phyloP scores from a whole-genome alignment of 2,888 invertebrate species.

The Apoda limacodes region DNA sequence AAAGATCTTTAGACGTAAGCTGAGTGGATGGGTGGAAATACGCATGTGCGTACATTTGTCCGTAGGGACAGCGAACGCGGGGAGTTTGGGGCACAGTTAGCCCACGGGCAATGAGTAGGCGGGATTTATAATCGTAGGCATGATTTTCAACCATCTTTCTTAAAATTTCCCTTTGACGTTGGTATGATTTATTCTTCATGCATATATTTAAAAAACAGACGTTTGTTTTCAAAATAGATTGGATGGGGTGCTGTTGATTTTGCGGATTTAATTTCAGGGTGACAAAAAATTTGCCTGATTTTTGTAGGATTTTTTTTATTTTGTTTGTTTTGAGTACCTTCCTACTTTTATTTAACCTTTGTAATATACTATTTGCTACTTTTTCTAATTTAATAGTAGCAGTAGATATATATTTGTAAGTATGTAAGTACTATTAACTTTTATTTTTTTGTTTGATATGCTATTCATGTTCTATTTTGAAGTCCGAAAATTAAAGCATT shows the following conservation, averaged over 20 bases:
- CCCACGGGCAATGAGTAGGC: constrained; percentile 26
- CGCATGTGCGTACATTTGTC: constrained; percentile 56
- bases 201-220: too few species aligned
- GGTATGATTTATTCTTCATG: too few species aligned
- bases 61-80: constrained; percentile 23
- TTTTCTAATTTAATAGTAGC: too few species aligned
- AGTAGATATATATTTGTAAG: too few species aligned
- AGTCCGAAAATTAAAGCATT: too few species aligned
- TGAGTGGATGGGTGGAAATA: constrained; percentile 37
- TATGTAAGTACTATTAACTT: too few species aligned
- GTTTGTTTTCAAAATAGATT: neutral
- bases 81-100: constrained; percentile 19
- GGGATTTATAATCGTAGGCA: constrained; percentile 37
- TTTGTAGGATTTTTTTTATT: too few species aligned
- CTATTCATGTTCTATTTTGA: too few species aligned
- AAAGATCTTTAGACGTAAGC: constrained; percentile 44
- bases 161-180: constrained; percentile 33
- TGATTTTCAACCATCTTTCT: constrained; percentile 30
- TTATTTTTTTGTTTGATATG: too few species aligned
- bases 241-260: constrained; percentile 32
- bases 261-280: constrained; percentile 48
- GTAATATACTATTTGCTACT: too few species aligned
- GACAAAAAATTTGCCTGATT: constrained; percentile 41
- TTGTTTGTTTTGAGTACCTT: too few species aligned
- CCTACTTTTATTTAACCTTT: too few species aligned